These are phyloP conservation scores for Edolisoma coerulescens DNA, from an alignment of 2,113 vertebrate species.

Conservation along the genomic window DNA sequence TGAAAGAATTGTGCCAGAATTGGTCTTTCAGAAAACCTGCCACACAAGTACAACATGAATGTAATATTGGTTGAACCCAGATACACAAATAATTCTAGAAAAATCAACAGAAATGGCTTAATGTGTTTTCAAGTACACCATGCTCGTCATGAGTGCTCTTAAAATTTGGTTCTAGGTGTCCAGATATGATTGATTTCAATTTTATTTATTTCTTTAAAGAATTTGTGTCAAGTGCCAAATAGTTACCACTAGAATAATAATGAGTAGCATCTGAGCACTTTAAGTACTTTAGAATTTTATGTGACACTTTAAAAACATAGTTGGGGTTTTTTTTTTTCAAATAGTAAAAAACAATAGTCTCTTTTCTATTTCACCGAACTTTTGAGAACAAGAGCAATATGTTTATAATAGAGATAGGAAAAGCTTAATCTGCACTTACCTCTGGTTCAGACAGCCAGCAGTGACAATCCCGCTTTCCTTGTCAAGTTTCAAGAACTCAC, in stretches of 20 bases:
- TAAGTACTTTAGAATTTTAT: slow-evolving; percentile 7
- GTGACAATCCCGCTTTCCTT: slow-evolving; percentile 69
- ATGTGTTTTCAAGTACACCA: background rate
- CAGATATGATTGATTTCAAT: background rate
- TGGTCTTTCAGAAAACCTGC: background rate
- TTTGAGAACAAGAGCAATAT: slow-evolving; percentile 43
- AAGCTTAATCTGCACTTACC: slow-evolving; percentile 73
- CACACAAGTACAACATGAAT: background rate
- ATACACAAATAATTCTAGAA: background rate
- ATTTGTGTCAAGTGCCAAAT: background rate
- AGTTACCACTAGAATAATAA: background rate
- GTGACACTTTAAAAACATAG: background rate
- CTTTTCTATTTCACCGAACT: background rate
- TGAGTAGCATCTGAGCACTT: background rate
- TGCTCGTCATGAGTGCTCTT: background rate
- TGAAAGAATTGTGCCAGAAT: background rate
- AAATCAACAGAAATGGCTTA: background rate
- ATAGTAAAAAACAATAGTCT: background rate
- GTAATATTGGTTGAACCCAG: background rate
- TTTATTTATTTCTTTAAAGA: background rate
- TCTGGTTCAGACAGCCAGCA: slow-evolving; percentile 64
- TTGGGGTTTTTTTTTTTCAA: background rate
- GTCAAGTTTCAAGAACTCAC: slow-evolving; percentile 77
- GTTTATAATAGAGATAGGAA: slow-evolving; percentile 68
- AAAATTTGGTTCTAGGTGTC: background rate